Percentiles rank a stretch among this genome's conserved stretches.
Conservation (phyloP, 2,113 vertebrate species). For the Corvus cornix region DNA sequence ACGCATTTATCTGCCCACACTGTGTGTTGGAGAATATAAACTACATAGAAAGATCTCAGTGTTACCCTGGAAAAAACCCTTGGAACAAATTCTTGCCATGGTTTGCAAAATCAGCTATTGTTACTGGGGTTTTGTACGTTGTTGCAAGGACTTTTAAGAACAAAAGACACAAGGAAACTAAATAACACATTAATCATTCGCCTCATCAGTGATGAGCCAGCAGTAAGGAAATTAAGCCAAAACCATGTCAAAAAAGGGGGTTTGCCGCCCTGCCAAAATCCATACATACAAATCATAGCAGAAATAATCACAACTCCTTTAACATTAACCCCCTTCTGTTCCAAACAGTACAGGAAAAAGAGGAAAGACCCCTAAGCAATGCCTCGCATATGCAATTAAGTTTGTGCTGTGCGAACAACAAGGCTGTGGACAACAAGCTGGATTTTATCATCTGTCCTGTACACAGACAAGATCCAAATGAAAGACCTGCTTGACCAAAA, state of each 20-base stretch:
- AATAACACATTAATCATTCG: background rate
- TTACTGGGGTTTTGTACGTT: background rate
- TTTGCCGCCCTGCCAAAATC: background rate
- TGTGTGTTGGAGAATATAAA: background rate
- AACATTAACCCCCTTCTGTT: background rate
- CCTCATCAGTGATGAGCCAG: background rate
- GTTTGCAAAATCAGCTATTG: background rate
- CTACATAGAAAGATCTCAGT: background rate
- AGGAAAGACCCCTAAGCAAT: background rate
- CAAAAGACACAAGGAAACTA: background rate
- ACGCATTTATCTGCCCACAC: background rate
- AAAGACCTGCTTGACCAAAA: background rate
- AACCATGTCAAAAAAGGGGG: background rate
- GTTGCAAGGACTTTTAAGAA: background rate
- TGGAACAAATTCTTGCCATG: background rate
- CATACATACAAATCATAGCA: background rate
- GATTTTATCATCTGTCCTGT: background rate
- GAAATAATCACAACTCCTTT: background rate
- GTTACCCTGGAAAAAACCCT: background rate
- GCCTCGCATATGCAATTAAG: background rate
- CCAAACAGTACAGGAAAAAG: background rate
- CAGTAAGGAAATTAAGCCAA: background rate
- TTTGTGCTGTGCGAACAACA: background rate
- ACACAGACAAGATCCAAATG: background rate
- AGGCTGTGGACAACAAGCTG: background rate